These are phyloP conservation scores for Limenitis camilla DNA, from an alignment of 2,888 invertebrate species.

Conservation along the genomic window DNA sequence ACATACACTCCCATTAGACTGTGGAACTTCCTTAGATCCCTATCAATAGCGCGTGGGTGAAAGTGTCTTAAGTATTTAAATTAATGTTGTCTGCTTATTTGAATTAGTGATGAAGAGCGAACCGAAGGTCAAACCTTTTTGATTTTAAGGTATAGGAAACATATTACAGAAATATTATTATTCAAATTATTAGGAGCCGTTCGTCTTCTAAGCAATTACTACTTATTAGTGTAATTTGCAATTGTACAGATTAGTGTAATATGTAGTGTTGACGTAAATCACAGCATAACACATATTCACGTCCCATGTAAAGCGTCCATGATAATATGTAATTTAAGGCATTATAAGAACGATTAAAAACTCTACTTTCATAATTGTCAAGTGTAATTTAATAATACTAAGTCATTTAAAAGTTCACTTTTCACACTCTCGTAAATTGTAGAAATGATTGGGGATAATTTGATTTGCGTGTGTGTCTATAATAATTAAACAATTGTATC, in stretches of 20 bases:
- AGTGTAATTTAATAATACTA: conserved; percentile 1
- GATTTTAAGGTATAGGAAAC: neutral
- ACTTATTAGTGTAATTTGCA: neutral
- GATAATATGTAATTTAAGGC: neutral
- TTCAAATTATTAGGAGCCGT: neutral
- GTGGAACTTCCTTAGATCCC: conserved; percentile 40
- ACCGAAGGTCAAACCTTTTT: conserved; percentile 2
- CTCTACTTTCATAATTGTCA: neutral
- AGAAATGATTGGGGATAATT: conserved; percentile 39
- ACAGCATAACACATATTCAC: neutral
- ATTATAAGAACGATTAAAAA: neutral
- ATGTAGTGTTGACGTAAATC: neutral
- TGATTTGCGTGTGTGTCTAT: conserved; percentile 29
- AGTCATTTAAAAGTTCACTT: conserved; percentile 12
- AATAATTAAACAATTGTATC: conserved; percentile 29
- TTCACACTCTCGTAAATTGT: conserved; percentile 6
- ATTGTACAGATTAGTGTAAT: neutral
- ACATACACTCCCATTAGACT: conserved; percentile 48
- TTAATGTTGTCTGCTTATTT: neutral
- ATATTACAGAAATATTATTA: neutral
- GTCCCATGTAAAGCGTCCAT: conserved; percentile 1
- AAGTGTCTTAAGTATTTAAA: conserved; percentile 36
- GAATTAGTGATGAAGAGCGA: conserved; percentile 1
- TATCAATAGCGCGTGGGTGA: conserved; percentile 46
- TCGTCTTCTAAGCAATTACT: neutral